Base-by-base conservation (phyloP, 2,113 vertebrate species). In the Myxocyprinus asiaticus region DNA sequence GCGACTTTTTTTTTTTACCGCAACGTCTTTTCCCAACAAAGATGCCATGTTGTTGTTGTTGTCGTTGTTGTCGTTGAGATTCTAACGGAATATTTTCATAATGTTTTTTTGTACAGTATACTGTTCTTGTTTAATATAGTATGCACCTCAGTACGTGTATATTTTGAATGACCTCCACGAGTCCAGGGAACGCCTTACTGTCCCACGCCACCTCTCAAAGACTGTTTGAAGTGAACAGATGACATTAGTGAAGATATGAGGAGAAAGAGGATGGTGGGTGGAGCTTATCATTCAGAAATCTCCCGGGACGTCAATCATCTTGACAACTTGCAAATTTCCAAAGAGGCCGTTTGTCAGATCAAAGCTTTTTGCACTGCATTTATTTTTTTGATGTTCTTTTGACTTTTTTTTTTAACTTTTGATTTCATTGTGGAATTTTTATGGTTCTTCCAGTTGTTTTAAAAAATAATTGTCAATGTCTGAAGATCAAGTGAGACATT, bases 51-150 rank as follows among this genome's bases (percentile, higher is more conserved):
- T 90, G 22, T 33, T 33, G 22, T 33, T 33, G 22, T 33, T 33
- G 22, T 33, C 3, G 22, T 33, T 33, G 22, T 33, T 33, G 22
- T 88, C 87, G 87, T 81, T n/a, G 22, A 81, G 86, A 91, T 91
- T 90, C 80, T 76, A 87, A 83, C 88, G 88, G 88, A 90, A 87
- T 88, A 88, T 90, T 89, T 90, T 88, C 81, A 85, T 88, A 90
- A 83, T 89, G 86, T 87, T 66, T 91, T 92, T 92, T 91, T 93
- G 91, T 93, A 94, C 86, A 94, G 90, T 89, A 89, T 85, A 79
- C 86, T 88, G 85, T 89, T 86, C 83, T 84, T 77, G 84, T 85
- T 81, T 15, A 74, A 80, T 84, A 89, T 89, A 4, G 77, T 92
- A 92, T 93, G 91, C 92, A 92, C 91, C 92, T 92, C 88, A 77